Evolutionary conservation across 1,140 invertebrate species (phyloP), one percentile per base, ranked within the genome.

Genomic region (Aphelinus atriplicis): DNA sequence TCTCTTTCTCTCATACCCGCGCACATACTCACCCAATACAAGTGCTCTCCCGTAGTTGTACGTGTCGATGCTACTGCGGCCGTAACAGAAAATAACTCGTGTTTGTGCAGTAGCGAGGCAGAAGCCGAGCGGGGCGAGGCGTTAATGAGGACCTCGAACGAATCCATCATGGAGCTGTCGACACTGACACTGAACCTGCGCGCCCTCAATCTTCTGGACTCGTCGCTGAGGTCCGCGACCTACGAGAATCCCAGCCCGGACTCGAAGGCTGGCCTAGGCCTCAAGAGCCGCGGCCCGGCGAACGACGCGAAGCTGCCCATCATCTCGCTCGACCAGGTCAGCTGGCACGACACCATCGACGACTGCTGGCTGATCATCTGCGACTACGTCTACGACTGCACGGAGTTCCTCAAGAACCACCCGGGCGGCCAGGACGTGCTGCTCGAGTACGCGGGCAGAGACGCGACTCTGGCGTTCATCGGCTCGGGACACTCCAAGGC

Each of bases 361-460:
- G 91, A 92, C 80, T 94, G 93, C 80, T 94, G 93, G 93, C 84
- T 94, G 45, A 89, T 93, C 2, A 91, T 95, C 64, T 92, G 92
- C 82, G 93, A 94, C 84, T 90, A 92, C 50, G 92, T 95, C 4
- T 95, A 94, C 82, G 91, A 95, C 76, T 91, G 94, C 46, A 94
- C 93, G 1, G 88, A 90, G 3, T 94, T 95, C 78, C 79, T 94
- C n/a, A 86, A 90, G 74, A 89, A 90, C 89, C 96, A 97, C 88
- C 95, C 96, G 0, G 96, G 96, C 48, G 96, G 96, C 3, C 89
- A 90, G 2, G 95, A 97, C 47, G 90, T 97, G 1, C 90, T 97
- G 55, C 80, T 96, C 76, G 96, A 97, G 80, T 91, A 96, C 82
- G 95, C 95, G 0, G 96, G 96, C 1, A 89, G 92, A 3, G 96